Percentiles rank a stretch among this genome's conserved stretches.
Evolutionary conservation across 2,797 vertebrate genomes (phyloP).

Genomic region (Dendrocincla tyrannina): DNA sequence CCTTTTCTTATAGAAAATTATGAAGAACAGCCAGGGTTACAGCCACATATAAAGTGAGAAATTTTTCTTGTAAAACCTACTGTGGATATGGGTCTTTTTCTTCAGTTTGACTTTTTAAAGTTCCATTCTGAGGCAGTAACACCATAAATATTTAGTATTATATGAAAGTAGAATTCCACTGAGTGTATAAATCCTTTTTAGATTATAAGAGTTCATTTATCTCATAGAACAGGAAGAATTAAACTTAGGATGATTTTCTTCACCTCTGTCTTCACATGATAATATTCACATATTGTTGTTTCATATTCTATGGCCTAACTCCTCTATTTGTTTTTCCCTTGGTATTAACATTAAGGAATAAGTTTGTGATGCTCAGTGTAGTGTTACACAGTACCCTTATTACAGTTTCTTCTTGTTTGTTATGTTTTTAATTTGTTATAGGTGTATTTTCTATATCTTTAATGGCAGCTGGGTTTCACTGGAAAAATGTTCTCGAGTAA

Average conservation of each 20-base stretch:
- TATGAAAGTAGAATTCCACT: not conserved
- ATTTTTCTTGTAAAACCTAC: not conserved
- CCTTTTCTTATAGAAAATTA: conserved; percentile 97
- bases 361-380: not conserved
- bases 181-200: not conserved
- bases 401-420: not conserved
- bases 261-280: not conserved
- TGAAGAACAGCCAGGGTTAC: conserved; percentile 94
- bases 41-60: conserved; percentile 94
- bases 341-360: not conserved
- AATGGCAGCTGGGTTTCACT: not conserved
- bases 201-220: not conserved
- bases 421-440: not conserved
- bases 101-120: not conserved
- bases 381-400: rapidly evolving
- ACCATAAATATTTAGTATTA: not conserved
- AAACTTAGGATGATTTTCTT: not conserved
- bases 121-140: not conserved
- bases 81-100: not conserved
- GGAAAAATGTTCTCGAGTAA: not conserved
- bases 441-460: not conserved
- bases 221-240: not conserved
- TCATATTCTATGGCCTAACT: not conserved
- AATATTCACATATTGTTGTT: not conserved
- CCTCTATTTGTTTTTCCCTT: not conserved